Percentiles rank a stretch among this genome's conserved stretches.
Conservation (phyloP, 2,113 vertebrate species). For the Ceratotherium simum region DNA sequence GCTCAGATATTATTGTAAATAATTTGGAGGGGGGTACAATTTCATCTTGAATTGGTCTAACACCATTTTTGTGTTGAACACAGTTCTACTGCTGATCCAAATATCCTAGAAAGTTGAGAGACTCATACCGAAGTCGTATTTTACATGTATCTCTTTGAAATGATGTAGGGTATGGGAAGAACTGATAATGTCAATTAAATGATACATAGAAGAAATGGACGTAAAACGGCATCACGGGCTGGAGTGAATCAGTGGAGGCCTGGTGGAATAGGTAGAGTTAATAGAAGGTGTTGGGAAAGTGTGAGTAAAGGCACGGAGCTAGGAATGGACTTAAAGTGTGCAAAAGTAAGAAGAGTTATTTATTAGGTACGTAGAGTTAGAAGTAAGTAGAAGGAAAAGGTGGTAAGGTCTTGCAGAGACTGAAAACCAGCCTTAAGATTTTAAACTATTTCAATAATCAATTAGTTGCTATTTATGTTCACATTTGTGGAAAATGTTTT, state of each 20-base stretch:
- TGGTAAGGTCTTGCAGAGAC: not conserved
- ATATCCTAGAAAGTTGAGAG: slow-evolving; percentile 38
- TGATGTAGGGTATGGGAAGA: not conserved
- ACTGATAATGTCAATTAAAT: not conserved
- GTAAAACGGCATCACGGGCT: not conserved
- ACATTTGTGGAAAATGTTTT: not conserved
- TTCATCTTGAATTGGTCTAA: slow-evolving; percentile 45
- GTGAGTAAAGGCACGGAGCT: not conserved
- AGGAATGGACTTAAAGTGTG: not conserved
- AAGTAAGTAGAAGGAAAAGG: not conserved
- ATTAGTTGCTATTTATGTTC: not conserved
- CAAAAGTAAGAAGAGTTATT: not conserved
- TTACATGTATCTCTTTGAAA: not conserved
- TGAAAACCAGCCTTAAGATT: not conserved
- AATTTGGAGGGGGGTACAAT: not conserved
- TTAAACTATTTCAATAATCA: not conserved
- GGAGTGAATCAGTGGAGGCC: not conserved
- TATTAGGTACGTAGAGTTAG: not conserved
- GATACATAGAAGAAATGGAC: not conserved
- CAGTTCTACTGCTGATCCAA: not conserved
- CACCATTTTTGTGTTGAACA: slow-evolving; percentile 14
- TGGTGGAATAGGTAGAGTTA: not conserved
- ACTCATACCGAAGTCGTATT: not conserved
- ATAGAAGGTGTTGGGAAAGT: not conserved
- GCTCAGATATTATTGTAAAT: slow-evolving; percentile 51